Percentiles rank a stretch among this genome's conserved stretches.
Evolutionary conservation across 2,888 invertebrate genomes (phyloP).

Genomic region (Zootermopsis nevadensis): DNA sequence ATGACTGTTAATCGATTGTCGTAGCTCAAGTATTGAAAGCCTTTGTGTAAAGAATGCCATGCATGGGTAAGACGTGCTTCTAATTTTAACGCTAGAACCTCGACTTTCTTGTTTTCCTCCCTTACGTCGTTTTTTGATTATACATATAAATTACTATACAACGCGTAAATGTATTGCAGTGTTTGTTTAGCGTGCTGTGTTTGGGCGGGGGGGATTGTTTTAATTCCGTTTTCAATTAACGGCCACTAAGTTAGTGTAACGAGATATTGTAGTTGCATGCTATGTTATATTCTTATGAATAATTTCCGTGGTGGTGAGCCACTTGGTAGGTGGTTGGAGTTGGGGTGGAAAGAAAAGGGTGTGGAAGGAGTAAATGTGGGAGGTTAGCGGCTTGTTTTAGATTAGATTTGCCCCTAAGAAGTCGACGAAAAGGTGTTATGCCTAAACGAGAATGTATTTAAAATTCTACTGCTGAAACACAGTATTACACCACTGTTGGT

Average conservation of each 20-base stretch:
- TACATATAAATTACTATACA: constrained; percentile 31
- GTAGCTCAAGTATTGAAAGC: neutral
- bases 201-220: constrained; percentile 45
- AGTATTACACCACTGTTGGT: neutral
- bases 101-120: neutral
- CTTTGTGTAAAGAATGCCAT: neutral
- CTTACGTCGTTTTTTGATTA: neutral
- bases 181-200: constrained; percentile 34
- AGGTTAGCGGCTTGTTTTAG: constrained; percentile 42
- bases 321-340: constrained; percentile 21
- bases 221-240: constrained; percentile 50
- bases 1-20: too few relatives aligned
- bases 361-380: constrained; percentile 19
- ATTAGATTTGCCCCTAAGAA: constrained; percentile 43
- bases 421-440: constrained; percentile 34
- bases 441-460: constrained; percentile 24
- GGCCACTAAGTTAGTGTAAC: constrained; percentile 33
- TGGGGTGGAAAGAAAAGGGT: neutral
- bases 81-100: neutral
- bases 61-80: neutral
- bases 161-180: constrained; percentile 33
- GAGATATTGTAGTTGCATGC: constrained; percentile 31
- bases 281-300: constrained; percentile 39
- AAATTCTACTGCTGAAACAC: constrained; percentile 34
- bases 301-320: constrained; percentile 37